Percentiles rank a stretch among this genome's conserved stretches.
Conservation (phyloP, 1,140 invertebrate species). For the Orius laevigatus region DNA sequence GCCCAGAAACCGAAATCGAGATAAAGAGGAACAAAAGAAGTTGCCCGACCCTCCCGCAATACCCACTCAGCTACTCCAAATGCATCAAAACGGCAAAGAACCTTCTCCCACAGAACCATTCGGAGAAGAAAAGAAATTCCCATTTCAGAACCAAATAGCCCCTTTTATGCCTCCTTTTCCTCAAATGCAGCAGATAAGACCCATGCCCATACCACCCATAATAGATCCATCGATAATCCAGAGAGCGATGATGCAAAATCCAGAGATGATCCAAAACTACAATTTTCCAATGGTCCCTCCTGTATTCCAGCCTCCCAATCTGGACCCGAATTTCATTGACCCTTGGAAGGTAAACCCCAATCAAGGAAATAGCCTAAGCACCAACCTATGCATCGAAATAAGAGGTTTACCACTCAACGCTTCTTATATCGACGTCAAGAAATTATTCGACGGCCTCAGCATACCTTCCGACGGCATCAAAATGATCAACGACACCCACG, state of each 20-base stretch:
- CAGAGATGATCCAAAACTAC: background rate
- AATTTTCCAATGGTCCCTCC: background rate
- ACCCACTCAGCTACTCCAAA: constrained; percentile 8
- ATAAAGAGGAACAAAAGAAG: background rate
- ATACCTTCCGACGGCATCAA: constrained; percentile 73
- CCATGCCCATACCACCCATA: constrained; percentile 2
- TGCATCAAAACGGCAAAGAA: constrained; percentile 12
- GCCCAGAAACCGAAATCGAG: background rate
- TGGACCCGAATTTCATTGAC: background rate
- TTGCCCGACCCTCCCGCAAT: constrained; percentile 15
- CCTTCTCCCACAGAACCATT: background rate
- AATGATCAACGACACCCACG: constrained; percentile 61
- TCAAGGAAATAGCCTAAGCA: background rate
- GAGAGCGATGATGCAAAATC: background rate
- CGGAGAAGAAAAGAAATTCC: background rate
- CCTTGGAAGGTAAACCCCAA: background rate
- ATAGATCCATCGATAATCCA: background rate
- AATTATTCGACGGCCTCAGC: constrained; percentile 59
- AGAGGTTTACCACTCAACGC: constrained; percentile 46
- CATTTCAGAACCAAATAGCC: too few relatives aligned
- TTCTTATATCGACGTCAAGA: constrained; percentile 57
- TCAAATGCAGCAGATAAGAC: background rate
- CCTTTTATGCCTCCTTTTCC: too few relatives aligned
- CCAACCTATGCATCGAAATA: constrained; percentile 47
- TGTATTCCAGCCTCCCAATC: background rate